Conservation (phyloP, 2,797 vertebrate species). For the Pangasius macronema region DNA sequence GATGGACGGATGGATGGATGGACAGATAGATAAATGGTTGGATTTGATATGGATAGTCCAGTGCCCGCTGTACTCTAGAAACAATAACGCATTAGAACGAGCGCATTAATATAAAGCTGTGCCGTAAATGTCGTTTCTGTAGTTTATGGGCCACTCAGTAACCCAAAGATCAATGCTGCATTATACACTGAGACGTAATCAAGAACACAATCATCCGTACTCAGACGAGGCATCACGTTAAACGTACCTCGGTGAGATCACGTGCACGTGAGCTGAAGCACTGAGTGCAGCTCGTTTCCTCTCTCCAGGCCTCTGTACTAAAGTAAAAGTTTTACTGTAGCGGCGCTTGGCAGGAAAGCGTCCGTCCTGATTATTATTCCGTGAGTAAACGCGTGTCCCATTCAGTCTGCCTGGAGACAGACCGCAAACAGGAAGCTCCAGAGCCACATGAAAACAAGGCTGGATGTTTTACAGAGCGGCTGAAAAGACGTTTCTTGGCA, state of each 20-base stretch:
- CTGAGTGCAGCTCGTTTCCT: not conserved
- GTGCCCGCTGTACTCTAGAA: not conserved
- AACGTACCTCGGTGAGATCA: not conserved
- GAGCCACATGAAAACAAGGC: conserved; percentile 41
- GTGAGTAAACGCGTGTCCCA: conserved; percentile 63
- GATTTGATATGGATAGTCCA: too few relatives aligned
- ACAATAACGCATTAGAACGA: too few relatives aligned
- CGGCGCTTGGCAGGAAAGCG: not conserved
- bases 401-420: conserved; percentile 67
- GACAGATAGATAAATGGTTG: not conserved
- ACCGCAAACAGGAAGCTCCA: conserved; percentile 49
- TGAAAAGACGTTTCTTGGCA: conserved; percentile 15
- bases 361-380: conserved; percentile 38
- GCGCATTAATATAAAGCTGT: not conserved
- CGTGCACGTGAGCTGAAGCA: not conserved
- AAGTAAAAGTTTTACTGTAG: not conserved
- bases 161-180: not conserved
- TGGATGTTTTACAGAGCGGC: conserved; percentile 35
- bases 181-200: not conserved
- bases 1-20: not conserved
- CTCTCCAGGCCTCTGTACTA: not conserved
- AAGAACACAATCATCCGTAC: too few relatives aligned
- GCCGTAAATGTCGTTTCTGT: not conserved
- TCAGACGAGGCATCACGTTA: not conserved
- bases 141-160: not conserved